Base-by-base conservation (phyloP, 2,797 vertebrate genomes). In the Cirrhinus mrigala region DNA sequence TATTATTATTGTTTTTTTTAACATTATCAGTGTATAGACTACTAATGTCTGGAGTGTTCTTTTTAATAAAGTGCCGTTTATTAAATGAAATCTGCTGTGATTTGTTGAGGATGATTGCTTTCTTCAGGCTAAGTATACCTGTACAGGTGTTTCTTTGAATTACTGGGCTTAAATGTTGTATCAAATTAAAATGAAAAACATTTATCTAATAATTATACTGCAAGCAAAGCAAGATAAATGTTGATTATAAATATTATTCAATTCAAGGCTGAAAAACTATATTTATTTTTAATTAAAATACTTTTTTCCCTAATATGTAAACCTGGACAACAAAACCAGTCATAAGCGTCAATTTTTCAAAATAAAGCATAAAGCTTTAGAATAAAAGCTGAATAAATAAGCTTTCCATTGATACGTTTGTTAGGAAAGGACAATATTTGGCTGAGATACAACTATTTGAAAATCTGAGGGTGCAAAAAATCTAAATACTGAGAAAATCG, bases 61-160 rank as follows among this genome's bases (percentile, higher is more conserved):
- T 29, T 68, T 80, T 69, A 90, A 92, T 92, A 93, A 93, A 88
- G 27, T 76, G 29, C 29, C 40, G 3, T 54, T 84, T 48, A 58
- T 56, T 69, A 22, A 54, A 76, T 27, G 54, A 87, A 86, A 87
- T 71, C 0, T 68, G 46, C 52, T 1, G 33, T 0, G 48, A 18
- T 76, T 50, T 27, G 1, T 82, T 22, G 22, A 16, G 2, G 5
- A 40, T 71, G 4, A 4, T 46, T 46, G 14, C 20, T 77, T 76
- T 10, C 2, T 20, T 76, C 1, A 5, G 33, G 48, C 16, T 33
- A 22, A 54, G 50, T 1, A 75, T 37, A 56, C 4, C 15, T 44
- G 52, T 75, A 12, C 50, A 24, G 3, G 50, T 50, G 8, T 74
- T 18, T 50, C 24, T 40, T 70, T 70, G 1, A 70, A 70, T 74